Base-by-base conservation (phyloP, 1,140 invertebrate species). In the Myzus persicae region DNA sequence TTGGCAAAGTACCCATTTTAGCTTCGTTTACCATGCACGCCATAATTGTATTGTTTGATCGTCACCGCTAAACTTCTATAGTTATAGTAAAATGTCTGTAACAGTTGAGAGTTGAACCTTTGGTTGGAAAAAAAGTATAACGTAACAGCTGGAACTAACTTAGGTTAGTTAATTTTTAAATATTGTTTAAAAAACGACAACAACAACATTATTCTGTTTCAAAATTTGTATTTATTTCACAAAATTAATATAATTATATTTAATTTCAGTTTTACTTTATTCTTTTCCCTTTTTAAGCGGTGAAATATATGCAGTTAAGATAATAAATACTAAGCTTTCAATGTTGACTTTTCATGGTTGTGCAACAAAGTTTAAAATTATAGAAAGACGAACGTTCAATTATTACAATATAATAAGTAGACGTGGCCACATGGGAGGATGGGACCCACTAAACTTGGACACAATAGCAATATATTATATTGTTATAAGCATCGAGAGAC, bases 1-100 rank as follows among this genome's bases (percentile, higher is more conserved):
- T 76, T 76, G 59, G 59, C 59, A 76, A 76, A 76, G 59, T 76
- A 76, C 59, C 59, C 59, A 76, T n/a, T 76, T 76, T 76, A 76
- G 14, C 31, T 76, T 76, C 59, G 4, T 76, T n/a, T 76, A n/a
- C 59, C 59, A 76, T 40, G 82, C 24, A 40, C 82, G 9, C 24
- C 40, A 40, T 40, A 84, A 40, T 84, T 84, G 22, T 84, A 84
- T 84, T 84, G 38, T 84, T 84, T 84, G 82, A 76, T 76, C 59
- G 14, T 84, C 82, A 31, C 40, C 40, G 9, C 22, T 26, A 38
- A 40, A 82, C 7, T 22, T 36, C 38, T 18, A 42, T 87, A 31
- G 26, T 46, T 31, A 46, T 31, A 87, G 42, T 42, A 87, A 87
- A 42, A 42, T 87, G 42, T 44, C 26, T 26, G 40, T 44, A 87